phyloP scores from a whole-genome alignment of 2,113 vertebrate species.

The Oreochromis niloticus region DNA sequence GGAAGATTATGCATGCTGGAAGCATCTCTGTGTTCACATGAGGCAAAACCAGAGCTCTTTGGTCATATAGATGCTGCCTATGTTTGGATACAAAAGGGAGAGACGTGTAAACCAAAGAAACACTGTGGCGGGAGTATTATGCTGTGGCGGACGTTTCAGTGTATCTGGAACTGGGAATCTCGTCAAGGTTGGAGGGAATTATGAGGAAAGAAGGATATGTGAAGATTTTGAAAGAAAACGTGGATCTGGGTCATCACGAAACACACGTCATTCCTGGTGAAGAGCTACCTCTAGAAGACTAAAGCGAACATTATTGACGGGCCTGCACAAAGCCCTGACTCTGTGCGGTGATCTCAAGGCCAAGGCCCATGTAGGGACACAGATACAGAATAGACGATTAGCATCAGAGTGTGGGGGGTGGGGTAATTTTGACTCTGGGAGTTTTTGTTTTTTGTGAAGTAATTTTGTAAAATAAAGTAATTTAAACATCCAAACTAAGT shows the following conservation, averaged over 20 bases:
- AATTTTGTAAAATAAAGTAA: not conserved
- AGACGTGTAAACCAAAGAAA: not conserved
- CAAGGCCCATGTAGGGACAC: not conserved
- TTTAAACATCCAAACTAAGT: not conserved
- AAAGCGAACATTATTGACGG: not conserved
- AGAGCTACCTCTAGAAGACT: not conserved
- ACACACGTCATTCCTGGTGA: not conserved
- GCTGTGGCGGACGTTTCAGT: not conserved
- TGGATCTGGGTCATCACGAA: not conserved
- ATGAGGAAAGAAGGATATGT: not conserved
- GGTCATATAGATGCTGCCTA: not conserved
- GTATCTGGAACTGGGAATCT: not conserved
- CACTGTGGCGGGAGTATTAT: not conserved
- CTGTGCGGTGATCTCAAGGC: rapidly evolving
- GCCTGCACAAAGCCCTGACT: not conserved
- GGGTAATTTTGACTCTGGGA: rapidly evolving
- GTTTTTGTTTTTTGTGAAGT: not conserved
- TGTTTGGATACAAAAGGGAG: not conserved
- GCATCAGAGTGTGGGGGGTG: not conserved
- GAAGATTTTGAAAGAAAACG: not conserved
- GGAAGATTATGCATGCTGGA: not conserved
- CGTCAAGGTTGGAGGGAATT: not conserved
- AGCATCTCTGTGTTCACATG: rapidly evolving
- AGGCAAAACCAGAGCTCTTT: not conserved
- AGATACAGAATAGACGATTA: not conserved